Conservation (phyloP, 2,113 vertebrate genomes). For the Lucifuga dentata region DNA sequence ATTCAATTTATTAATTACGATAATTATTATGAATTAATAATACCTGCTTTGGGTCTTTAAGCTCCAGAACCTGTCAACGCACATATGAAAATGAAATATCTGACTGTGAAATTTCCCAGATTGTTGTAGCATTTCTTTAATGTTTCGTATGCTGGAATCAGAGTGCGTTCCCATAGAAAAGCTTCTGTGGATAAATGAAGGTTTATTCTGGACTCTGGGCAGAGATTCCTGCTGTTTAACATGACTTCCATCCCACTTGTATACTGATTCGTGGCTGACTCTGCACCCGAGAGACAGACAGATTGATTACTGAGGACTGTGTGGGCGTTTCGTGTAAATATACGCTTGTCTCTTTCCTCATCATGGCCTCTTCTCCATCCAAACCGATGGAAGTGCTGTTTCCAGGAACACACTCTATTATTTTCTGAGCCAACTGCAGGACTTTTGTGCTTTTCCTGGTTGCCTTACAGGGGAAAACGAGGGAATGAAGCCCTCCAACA, state of each 20-base stretch:
- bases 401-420: slow-evolving; percentile 64
- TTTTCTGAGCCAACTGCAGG: slow-evolving; percentile 62
- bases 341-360: slow-evolving; percentile 59
- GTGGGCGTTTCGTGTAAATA: slow-evolving; percentile 75
- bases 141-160: slow-evolving; percentile 50
- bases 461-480: slow-evolving; percentile 53
- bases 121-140: slow-evolving; percentile 41
- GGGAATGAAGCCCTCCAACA: slow-evolving; percentile 49
- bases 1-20: too few relatives aligned
- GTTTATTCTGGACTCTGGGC: slow-evolving; percentile 66
- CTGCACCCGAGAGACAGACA: slow-evolving; percentile 63
- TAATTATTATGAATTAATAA: too few relatives aligned
- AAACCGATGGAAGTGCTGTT: slow-evolving; percentile 60
- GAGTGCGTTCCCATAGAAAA: slow-evolving; percentile 48
- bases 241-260: slow-evolving; percentile 66
- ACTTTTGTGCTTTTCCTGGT: slow-evolving; percentile 47
- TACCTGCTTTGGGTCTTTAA: too few relatives aligned
- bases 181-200: slow-evolving; percentile 58
- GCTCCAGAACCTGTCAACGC: slow-evolving; percentile 15
- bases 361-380: slow-evolving; percentile 48
- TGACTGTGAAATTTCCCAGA: slow-evolving; percentile 30
- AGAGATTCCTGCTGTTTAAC: slow-evolving; percentile 61
- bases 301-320: slow-evolving; percentile 70
- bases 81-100: slow-evolving; percentile 41
- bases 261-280: slow-evolving; percentile 66